Evolutionary conservation across 2,797 vertebrate species (phyloP), one percentile per base, ranked within the genome.

Genomic region (Cyclura pinguis): DNA sequence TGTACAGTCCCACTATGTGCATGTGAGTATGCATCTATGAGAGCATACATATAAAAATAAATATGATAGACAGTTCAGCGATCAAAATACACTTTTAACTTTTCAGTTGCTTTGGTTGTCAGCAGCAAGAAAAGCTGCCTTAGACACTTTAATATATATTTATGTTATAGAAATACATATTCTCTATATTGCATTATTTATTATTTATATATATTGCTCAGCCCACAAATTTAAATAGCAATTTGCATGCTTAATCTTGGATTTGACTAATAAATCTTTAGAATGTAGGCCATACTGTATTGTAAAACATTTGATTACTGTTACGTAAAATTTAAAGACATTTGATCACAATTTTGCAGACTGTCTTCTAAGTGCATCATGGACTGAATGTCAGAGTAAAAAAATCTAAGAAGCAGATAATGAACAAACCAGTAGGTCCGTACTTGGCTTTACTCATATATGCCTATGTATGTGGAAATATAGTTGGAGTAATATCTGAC

Each of bases 81-180:
- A 57, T 57, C 74, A 84, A 57, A 67, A 84, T n/a, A 80, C 29
- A 87, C 50, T 47, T 88, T 59, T 42, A 88, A 64, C 29, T 77
- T 27, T 82, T 72, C 38, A 57, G n/a, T 55, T 69, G 24, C 16
- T 42, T 84, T 38, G 62, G 50, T 84, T 84, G 73, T 35, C 59
- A 84, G 29, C n/a, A 24, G 7, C 24, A 55, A 76, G 32, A 52
- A 69, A 57, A 82, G 8, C 42, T 24, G 20, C 14, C 22, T 69
- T 32, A 69, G 27, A 8, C 67, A 69, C 29, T 69, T 32, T 32
- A 62, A 62, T 62, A 62, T 62, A 6, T 62, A 69, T 32, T 69
- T 69, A 69, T 32, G 9, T 69, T 69, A 62, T 69, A 69, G 3
- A 32, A 69, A 69, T 69, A 69, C 13, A 69, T 5, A 69, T 32